phyloP scores from a whole-genome alignment of 2,797 vertebrate species.

The Zalophus californianus region DNA sequence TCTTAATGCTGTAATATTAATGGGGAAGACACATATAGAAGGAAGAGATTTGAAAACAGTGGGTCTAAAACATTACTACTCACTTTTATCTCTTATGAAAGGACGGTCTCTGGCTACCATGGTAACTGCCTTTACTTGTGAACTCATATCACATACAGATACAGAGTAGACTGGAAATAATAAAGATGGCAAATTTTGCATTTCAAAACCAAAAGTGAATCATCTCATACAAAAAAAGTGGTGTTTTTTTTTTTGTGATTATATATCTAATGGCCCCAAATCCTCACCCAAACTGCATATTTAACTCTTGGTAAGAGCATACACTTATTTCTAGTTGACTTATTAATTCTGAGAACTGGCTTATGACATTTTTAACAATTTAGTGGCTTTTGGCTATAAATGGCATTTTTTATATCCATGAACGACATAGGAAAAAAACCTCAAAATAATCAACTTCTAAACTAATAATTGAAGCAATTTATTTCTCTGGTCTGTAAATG shows the following conservation, averaged over 20 bases:
- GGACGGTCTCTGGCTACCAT: background rate
- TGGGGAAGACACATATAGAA: background rate
- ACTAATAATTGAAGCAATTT: background rate
- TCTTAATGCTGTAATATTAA: background rate
- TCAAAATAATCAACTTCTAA: background rate
- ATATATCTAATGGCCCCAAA: background rate
- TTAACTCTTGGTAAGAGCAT: background rate
- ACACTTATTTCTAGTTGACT: background rate
- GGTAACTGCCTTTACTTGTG: background rate
- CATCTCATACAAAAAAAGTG: background rate
- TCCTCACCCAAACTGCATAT: background rate
- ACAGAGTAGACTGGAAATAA: background rate
- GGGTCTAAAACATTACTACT: background rate
- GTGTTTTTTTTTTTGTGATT: background rate
- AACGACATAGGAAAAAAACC: background rate
- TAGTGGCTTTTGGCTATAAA: background rate
- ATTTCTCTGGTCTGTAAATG: background rate
- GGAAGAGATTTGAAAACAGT: background rate
- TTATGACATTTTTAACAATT: constrained; percentile 1
- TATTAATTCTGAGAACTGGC: background rate
- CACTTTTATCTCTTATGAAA: background rate
- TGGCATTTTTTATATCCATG: background rate
- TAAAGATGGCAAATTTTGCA: constrained; percentile 23
- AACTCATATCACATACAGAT: background rate
- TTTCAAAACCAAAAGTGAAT: constrained; percentile 47